A percentile compares a stretch with the other conserved stretches of the same genome.
Evolutionary conservation across 2,113 vertebrate species (phyloP).

Genomic region (Pygoscelis antarcticus): DNA sequence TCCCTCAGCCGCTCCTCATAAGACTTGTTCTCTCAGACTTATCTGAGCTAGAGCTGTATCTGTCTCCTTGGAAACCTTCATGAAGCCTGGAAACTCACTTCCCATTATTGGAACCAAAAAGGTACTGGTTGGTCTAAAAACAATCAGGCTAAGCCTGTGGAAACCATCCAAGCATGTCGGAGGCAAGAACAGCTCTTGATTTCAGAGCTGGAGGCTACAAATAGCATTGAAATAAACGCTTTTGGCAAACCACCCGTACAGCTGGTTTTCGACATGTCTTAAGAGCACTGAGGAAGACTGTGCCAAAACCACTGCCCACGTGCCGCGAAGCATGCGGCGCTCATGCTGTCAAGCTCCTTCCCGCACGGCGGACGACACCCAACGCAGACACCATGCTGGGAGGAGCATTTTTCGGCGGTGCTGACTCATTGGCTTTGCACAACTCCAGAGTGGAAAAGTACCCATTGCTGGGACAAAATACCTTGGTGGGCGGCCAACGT

Average conservation of each 20-base stretch:
- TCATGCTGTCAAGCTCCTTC: neutral
- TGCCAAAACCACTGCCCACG: neutral
- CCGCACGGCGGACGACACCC: fast-evolving
- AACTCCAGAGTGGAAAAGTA: neutral
- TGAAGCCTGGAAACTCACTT: neutral
- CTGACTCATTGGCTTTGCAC: neutral
- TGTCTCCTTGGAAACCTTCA: neutral
- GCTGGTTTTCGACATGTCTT: neutral
- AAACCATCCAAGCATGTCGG: neutral
- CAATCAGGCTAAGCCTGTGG: neutral
- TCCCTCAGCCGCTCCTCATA: too few species aligned
- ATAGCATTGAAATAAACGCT: neutral
- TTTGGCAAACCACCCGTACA: neutral
- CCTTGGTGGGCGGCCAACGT: neutral
- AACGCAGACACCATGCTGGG: fast-evolving
- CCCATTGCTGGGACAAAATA: neutral
- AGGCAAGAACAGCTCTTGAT: neutral
- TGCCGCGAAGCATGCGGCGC: fast-evolving
- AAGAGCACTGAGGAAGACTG: neutral
- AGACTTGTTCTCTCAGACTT: too few species aligned
- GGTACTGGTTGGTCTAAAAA: neutral
- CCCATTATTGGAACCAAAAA: neutral
- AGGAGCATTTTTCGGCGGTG: fast-evolving
- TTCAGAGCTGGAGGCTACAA: neutral
- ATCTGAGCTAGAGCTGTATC: neutral